A percentile compares a stretch with the other conserved stretches of the same genome.
These are phyloP conservation scores for Glaucomys volans DNA, from an alignment of 2,113 vertebrate species.

Conservation along the genomic window DNA sequence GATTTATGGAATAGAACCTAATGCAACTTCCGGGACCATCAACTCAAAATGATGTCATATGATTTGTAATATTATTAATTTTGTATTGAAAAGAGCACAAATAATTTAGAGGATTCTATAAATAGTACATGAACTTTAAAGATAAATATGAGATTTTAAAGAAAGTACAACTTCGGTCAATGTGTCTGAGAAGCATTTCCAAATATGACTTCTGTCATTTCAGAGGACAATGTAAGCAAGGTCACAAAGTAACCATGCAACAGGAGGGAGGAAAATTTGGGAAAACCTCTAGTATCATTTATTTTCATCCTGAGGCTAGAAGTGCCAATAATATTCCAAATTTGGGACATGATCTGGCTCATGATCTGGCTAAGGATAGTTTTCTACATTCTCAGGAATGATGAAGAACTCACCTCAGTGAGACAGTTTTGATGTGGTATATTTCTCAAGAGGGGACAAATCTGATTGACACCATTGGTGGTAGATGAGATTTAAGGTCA, in stretches of 20 bases:
- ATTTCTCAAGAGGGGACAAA: constrained; percentile 26
- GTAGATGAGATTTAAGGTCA: neutral
- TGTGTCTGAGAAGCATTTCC: constrained; percentile 10
- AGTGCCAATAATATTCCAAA: constrained; percentile 8
- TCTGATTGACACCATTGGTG: neutral
- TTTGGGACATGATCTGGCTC: constrained; percentile 36
- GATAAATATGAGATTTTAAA: constrained; percentile 27
- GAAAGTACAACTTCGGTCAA: neutral
- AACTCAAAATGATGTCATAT: neutral
- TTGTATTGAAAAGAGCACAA: neutral
- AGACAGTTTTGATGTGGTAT: constrained; percentile 7
- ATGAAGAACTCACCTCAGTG: constrained; percentile 39
- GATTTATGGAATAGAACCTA: neutral
- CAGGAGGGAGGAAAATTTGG: neutral
- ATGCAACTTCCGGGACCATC: neutral
- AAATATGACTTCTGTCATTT: neutral
- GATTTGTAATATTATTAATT: neutral
- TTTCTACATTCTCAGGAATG: neutral
- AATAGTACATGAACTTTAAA: neutral
- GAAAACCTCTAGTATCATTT: neutral
- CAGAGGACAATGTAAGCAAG: neutral
- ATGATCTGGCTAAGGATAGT: constrained; percentile 13
- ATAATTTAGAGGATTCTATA: neutral
- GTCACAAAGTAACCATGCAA: neutral
- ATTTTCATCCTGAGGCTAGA: neutral